These are phyloP conservation scores for Clostera curtula DNA, from an alignment of 2,888 invertebrate genomes.

Conservation along the genomic window DNA sequence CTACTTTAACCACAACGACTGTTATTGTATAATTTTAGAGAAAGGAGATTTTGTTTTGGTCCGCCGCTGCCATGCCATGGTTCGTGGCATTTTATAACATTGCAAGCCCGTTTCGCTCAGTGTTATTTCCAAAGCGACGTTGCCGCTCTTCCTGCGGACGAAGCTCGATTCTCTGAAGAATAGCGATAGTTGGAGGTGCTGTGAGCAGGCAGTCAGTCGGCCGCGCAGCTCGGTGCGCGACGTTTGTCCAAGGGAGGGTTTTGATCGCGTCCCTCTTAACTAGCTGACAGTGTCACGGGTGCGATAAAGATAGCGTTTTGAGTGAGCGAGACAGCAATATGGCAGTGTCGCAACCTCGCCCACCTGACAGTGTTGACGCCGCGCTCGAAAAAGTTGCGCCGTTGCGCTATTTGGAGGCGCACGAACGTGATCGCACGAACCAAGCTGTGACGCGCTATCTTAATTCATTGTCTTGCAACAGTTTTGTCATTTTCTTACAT, in stretches of 20 bases:
- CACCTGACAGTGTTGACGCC: conserved; percentile 75
- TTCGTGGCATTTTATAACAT: conserved; percentile 65
- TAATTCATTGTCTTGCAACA: conserved; percentile 43
- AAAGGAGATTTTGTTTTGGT: conserved; percentile 73
- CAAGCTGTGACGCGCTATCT: conserved; percentile 60
- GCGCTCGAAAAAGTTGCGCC: conserved; percentile 74
- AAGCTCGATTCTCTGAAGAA: conserved; percentile 47
- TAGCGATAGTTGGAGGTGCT: conserved; percentile 37
- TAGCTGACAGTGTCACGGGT: conserved; percentile 31
- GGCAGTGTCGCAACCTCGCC: conserved; percentile 75
- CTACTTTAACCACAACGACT: conserved; percentile 42
- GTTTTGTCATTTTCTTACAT: conserved; percentile 36
- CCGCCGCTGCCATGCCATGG: conserved; percentile 54
- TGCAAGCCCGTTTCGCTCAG: conserved; percentile 58
- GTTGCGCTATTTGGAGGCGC: conserved; percentile 74
- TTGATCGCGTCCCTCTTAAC: conserved; percentile 45
- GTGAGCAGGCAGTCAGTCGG: conserved; percentile 67
- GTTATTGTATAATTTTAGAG: conserved; percentile 71
- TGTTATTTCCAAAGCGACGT: conserved; percentile 57
- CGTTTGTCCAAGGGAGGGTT: conserved; percentile 64
- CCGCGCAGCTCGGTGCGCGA: conserved; percentile 73
- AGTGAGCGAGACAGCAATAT: conserved; percentile 48
- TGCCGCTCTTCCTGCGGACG: conserved; percentile 49
- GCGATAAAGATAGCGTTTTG: conserved; percentile 45
- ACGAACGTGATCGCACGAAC: conserved; percentile 64